Percentiles rank a stretch among this genome's conserved stretches.
Evolutionary conservation across 2,113 vertebrate species (phyloP).

Genomic region (Anolis carolinensis): DNA sequence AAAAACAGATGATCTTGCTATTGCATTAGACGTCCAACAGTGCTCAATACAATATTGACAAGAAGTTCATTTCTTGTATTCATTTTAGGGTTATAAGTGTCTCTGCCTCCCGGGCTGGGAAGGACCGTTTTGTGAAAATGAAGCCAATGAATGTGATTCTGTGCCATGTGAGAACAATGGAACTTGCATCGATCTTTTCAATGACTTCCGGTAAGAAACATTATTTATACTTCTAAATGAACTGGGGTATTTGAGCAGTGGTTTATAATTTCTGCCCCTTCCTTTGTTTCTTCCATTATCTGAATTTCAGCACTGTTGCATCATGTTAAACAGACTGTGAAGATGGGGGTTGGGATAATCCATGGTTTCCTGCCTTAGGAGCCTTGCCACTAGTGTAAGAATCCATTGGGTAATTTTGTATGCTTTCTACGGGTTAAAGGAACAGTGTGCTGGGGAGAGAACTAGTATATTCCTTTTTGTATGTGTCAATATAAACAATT

Average conservation of each 20-base stretch:
- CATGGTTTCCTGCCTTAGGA: not conserved
- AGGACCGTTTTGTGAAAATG: constrained; percentile 79
- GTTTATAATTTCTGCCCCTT: not conserved
- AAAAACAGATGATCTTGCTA: not conserved
- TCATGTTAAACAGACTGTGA: not conserved
- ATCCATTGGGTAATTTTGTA: too few relatives aligned
- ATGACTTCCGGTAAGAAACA: constrained; percentile 75
- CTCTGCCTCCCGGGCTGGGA: constrained; percentile 77
- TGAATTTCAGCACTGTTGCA: constrained; percentile 5
- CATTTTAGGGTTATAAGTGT: constrained; percentile 62
- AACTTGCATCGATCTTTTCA: constrained; percentile 80
- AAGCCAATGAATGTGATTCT: constrained; percentile 80
- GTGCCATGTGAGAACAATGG: constrained; percentile 83
- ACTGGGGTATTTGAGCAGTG: not conserved
- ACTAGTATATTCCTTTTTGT: too few relatives aligned
- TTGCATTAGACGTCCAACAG: not conserved
- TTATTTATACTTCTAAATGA: not conserved
- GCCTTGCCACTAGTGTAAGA: too few relatives aligned
- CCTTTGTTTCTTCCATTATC: not conserved
- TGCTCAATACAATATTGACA: not conserved
- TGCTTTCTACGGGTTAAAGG: too few relatives aligned
- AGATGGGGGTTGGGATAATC: not conserved
- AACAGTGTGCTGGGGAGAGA: too few relatives aligned
- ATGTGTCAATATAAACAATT: too few relatives aligned
- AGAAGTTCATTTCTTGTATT: not conserved